Base-by-base conservation (phyloP, 2,888 invertebrate genomes). In the Zygogramma bicolorata region DNA sequence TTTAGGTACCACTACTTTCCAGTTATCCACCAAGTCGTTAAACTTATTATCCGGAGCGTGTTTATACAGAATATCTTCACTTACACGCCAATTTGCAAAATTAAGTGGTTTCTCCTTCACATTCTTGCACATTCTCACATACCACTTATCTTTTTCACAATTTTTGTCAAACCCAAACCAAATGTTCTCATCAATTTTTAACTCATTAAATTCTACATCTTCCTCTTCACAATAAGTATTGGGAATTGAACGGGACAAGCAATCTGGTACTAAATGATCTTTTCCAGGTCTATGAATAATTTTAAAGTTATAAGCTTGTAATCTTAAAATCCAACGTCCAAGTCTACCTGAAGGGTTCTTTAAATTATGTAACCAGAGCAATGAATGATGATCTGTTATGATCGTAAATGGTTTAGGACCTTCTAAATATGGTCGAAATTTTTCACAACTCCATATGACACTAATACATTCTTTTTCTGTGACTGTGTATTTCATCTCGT, bases 321-420 rank as follows among this genome's bases (percentile, higher is more conserved):
- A n/a, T n/a, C n/a, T n/a, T n/a, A n/a, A n/a, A n/a, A n/a, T n/a
- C n/a, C 27, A 65, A 31, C 27, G 31, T 34, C 49, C 65, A 8
- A 73, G 57, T 18, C 65, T 61, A 53, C 70, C 73, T 20, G 8
- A 10, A 40, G 62, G 42, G n/a, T 42, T 42, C 13, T 62, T 62
- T 20, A 62, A 40, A 40, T 62, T 42, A 40, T 38, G 20, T 5
- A 62, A 5, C 62, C 62, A 62, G 27, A 62, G 40, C 25, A 40
- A 62, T 40, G 25, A 13, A 42, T 62, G 27, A 60, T 73, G 73
- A 27, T 75, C 73, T 2, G 75, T 68, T 13, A 73, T 29, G 1
- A 68, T 82, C 20, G 70, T 67, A 22, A 75, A 74, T 2, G 59
- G 53, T 13, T 8, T 40, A 38, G 71, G 65, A 6, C 75, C 74